Evolutionary conservation across 2,888 invertebrate species (phyloP).

Genomic region (Carterocephalus palaemon): DNA sequence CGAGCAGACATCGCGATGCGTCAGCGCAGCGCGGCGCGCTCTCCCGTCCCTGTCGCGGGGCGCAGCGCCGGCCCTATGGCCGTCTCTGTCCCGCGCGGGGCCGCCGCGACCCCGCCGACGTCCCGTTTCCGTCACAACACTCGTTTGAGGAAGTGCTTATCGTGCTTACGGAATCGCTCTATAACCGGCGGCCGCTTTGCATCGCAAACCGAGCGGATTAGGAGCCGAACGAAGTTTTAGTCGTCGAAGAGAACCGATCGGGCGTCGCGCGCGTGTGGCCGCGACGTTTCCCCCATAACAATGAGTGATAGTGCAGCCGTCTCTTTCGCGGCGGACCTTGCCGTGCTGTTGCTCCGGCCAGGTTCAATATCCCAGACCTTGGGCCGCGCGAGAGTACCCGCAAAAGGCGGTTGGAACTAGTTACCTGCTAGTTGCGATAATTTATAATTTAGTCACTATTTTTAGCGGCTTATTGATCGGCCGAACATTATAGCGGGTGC

Average conservation of each 20-base stretch:
- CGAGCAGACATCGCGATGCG: constrained; percentile 66
- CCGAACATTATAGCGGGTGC: constrained; percentile 38
- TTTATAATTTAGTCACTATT: constrained; percentile 60
- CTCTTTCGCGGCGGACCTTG: constrained; percentile 69
- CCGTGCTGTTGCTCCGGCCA: constrained; percentile 69
- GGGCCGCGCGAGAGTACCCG: constrained; percentile 63
- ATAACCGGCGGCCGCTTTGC: constrained; percentile 54
- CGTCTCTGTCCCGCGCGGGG: constrained; percentile 40
- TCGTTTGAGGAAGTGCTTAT: constrained; percentile 65
- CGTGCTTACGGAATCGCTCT: constrained; percentile 55
- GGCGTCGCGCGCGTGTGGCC: constrained; percentile 61
- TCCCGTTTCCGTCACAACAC: constrained; percentile 40
- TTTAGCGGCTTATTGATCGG: constrained; percentile 50
- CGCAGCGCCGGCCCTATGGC: constrained; percentile 52
- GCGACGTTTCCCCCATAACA: constrained; percentile 73
- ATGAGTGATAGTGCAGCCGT: constrained; percentile 74
- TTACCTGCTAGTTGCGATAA: constrained; percentile 64
- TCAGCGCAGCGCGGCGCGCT: constrained; percentile 72
- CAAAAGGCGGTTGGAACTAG: constrained; percentile 65
- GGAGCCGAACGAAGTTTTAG: constrained; percentile 53
- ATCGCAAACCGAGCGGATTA: constrained; percentile 63
- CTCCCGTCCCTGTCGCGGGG: constrained; percentile 49
- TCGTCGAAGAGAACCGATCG: constrained; percentile 52
- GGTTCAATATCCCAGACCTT: constrained; percentile 79
- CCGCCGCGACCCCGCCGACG: constrained; percentile 29